A percentile compares a stretch with the other conserved stretches of the same genome.
Evolutionary conservation across 2,797 vertebrate genomes (phyloP).

Genomic region (Streptopelia turtur): DNA sequence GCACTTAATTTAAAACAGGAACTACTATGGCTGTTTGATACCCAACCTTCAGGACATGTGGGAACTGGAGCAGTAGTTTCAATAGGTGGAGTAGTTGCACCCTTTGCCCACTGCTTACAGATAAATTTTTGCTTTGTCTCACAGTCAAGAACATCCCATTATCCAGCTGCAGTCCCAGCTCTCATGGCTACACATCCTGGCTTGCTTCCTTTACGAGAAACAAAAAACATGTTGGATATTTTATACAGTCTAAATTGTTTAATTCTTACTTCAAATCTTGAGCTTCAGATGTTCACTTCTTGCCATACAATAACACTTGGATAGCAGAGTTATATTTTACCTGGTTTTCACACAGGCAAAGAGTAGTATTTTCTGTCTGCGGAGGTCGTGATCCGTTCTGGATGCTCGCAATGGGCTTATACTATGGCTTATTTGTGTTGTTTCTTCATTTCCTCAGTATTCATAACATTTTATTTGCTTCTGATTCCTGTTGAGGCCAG

Average conservation of each 20-base stretch:
- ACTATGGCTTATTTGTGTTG: background rate
- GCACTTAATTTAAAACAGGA: conserved; percentile 85
- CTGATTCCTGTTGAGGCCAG: background rate
- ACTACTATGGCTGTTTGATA: conserved; percentile 32
- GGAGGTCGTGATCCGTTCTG: background rate
- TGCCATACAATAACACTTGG: background rate
- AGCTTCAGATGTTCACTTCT: background rate
- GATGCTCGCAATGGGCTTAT: background rate
- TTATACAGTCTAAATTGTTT: background rate
- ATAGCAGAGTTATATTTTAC: background rate
- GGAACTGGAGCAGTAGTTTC: conserved; percentile 79
- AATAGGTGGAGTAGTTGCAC: conserved; percentile 76
- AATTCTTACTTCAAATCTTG: background rate
- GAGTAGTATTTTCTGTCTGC: background rate
- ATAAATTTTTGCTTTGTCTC: conserved; percentile 88
- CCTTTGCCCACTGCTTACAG: conserved; percentile 88
- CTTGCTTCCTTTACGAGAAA: conserved; percentile 79
- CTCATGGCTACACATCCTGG: conserved; percentile 92
- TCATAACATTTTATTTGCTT: background rate
- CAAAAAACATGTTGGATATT: background rate
- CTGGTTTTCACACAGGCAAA: background rate
- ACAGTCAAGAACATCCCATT: conserved; percentile 91
- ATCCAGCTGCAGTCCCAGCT: conserved; percentile 87
- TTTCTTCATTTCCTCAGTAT: background rate
- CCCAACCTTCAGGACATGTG: conserved; percentile 84